Conservation (phyloP, 2,797 vertebrate species). For the Silurus lanzhouensis region DNA sequence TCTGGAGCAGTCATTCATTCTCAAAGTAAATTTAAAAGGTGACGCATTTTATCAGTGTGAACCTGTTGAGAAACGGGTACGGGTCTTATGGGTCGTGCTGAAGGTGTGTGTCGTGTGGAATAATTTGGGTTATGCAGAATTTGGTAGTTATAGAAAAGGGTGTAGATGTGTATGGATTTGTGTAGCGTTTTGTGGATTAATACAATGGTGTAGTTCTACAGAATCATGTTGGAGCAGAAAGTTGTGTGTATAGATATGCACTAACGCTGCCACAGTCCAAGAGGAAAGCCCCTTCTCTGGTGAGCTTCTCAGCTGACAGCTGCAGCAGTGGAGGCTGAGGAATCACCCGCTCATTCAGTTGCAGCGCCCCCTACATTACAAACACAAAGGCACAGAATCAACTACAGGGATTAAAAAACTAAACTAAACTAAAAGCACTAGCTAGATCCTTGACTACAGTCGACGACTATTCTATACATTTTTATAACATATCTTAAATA, state of each 20-base stretch:
- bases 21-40: too few species aligned
- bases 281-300: conserved; percentile 90
- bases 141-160: neutral
- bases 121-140: neutral
- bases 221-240: neutral
- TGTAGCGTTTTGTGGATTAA: neutral
- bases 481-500: neutral
- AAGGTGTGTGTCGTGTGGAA: neutral
- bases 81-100: neutral
- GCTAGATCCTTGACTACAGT: neutral
- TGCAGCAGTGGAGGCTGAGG: conserved; percentile 91
- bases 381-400: conserved; percentile 11
- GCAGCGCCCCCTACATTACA: conserved; percentile 83
- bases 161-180: neutral
- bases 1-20: too few species aligned
- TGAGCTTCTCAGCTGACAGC: conserved; percentile 87
- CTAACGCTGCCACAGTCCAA: conserved; percentile 92
- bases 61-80: neutral
- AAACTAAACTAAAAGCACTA: neutral
- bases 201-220: neutral
- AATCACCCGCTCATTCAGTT: conserved; percentile 86
- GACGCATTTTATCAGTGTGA: too few species aligned
- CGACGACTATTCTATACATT: neutral
- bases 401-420: neutral
- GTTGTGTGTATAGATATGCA: neutral